Conservation (phyloP, 2,888 invertebrate species). For the Pollenia griseotomentosa region DNA sequence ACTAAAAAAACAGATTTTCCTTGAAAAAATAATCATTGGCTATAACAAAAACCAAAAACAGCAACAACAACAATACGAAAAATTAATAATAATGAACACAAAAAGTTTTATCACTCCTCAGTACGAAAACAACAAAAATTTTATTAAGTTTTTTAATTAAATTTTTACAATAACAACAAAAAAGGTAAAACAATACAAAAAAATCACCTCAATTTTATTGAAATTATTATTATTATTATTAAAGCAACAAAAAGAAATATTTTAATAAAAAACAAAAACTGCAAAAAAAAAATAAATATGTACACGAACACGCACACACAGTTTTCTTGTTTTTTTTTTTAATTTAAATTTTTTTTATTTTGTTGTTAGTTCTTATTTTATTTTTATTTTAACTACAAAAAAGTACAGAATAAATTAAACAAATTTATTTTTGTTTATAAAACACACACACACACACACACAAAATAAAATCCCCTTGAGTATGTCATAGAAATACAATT, state of each 20-base stretch:
- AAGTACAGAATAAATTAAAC: constrained; percentile 72
- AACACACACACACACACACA: constrained; percentile 26
- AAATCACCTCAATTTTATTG: constrained; percentile 72
- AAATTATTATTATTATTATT: constrained; percentile 67
- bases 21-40: constrained; percentile 65
- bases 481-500: constrained; percentile 70
- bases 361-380: constrained; percentile 40
- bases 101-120: constrained; percentile 65
- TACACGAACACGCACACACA: constrained; percentile 49
- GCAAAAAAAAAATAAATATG: constrained; percentile 8
- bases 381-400: constrained; percentile 57
- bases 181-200: constrained; percentile 65
- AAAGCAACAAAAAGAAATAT: constrained; percentile 41
- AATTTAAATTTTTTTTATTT: background rate
- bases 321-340: constrained; percentile 22
- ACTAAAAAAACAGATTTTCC: constrained; percentile 65
- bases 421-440: constrained; percentile 66
- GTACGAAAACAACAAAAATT: constrained; percentile 46
- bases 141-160: constrained; percentile 68
- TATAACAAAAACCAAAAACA: constrained; percentile 50
- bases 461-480: constrained; percentile 74
- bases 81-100: constrained; percentile 58
- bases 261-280: constrained; percentile 42
- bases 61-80: constrained; percentile 39
- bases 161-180: constrained; percentile 64